Conservation (phyloP, 1,140 invertebrate species). For the Galendromus occidentalis region DNA sequence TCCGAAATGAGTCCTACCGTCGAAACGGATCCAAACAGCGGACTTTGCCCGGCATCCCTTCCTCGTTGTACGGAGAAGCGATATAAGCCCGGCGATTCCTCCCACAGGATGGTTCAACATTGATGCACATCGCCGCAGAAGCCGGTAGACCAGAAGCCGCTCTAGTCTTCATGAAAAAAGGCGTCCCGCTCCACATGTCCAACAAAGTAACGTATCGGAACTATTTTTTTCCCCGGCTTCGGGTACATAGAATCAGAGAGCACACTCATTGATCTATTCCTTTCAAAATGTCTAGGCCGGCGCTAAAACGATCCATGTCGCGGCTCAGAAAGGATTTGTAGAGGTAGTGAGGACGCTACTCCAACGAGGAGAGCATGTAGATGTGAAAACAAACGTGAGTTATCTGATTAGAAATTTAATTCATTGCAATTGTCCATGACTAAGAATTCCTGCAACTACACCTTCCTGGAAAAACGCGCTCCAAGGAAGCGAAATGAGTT, state of each 20-base stretch:
- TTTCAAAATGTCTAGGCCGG: constrained; percentile 40
- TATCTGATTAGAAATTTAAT: too few species aligned
- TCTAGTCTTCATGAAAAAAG: constrained; percentile 94
- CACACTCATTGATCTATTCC: constrained; percentile 9
- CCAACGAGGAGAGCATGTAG: constrained; percentile 85
- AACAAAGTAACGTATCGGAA: constrained; percentile 55
- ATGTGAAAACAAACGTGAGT: constrained; percentile 73
- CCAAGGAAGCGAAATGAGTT: constrained; percentile 1
- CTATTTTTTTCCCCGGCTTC: too few species aligned
- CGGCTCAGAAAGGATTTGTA: constrained; percentile 75
- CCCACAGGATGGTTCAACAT: constrained; percentile 64
- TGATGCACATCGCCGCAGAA: constrained; percentile 92
- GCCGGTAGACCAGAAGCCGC: constrained; percentile 94
- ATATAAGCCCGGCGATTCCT: not conserved
- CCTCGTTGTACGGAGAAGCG: not conserved
- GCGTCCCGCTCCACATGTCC: constrained; percentile 97
- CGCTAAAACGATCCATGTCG: constrained; percentile 74
- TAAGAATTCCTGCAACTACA: too few species aligned
- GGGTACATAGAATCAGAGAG: too few species aligned
- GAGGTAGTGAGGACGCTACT: constrained; percentile 89
- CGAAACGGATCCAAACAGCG: too few species aligned
- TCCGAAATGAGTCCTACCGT: too few species aligned
- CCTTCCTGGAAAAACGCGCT: too few species aligned
- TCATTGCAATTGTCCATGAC: too few species aligned
- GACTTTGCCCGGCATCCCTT: too few species aligned